phyloP scores from a whole-genome alignment of 2,888 invertebrate species.

The Hesperia comma region DNA sequence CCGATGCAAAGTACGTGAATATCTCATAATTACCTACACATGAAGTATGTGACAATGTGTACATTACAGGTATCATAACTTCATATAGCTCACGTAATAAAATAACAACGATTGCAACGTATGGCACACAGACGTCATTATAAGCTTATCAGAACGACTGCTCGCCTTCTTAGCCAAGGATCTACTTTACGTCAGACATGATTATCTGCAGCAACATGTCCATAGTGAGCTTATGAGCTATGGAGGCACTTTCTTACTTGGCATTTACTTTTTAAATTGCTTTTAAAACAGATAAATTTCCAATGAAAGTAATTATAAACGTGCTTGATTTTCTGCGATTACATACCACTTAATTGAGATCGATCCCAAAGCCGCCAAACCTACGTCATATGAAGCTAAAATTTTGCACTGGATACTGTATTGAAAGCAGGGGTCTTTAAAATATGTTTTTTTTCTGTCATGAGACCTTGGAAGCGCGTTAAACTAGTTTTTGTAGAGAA shows the following conservation, averaged over 20 bases:
- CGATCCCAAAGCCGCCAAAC: too few relatives aligned
- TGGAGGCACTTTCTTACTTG: neutral
- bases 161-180: constrained; percentile 12
- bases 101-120: neutral
- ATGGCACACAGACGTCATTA: neutral
- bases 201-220: neutral
- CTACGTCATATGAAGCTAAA: too few relatives aligned
- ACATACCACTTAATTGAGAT: neutral
- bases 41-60: too few relatives aligned
- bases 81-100: neutral
- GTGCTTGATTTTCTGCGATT: neutral
- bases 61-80: too few relatives aligned
- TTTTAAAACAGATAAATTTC: neutral
- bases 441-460: too few relatives aligned
- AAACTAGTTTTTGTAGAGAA: neutral
- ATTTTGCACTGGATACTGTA: too few relatives aligned
- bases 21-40: too few relatives aligned
- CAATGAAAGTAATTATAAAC: neutral
- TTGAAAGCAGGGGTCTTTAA: too few relatives aligned
- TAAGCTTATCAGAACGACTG: constrained; percentile 18
- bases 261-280: constrained; percentile 21
- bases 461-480: neutral
- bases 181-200: constrained; percentile 4
- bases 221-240: neutral
- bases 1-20: too few relatives aligned